A percentile compares a stretch with the other conserved stretches of the same genome.
phyloP scores from a whole-genome alignment of 2,888 invertebrate species.

The Lycophotia porphyrea region DNA sequence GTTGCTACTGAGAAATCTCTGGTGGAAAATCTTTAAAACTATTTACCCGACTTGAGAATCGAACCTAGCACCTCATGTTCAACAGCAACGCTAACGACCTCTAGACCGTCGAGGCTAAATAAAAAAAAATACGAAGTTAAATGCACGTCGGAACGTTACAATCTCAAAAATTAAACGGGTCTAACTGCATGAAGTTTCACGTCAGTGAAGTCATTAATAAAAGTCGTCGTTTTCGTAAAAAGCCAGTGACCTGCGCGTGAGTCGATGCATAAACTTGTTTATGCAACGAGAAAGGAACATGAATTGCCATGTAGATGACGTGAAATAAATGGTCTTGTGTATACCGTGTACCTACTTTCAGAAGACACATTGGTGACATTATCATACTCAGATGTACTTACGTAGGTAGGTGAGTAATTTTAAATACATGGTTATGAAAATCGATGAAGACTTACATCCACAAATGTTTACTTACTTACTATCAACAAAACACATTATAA shows the following conservation, averaged over 20 bases:
- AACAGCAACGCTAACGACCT: background rate
- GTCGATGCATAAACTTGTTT: conserved; percentile 50
- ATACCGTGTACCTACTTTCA: background rate
- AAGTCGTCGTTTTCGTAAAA: conserved; percentile 51
- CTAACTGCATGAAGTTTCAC: conserved; percentile 43
- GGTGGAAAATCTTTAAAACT: background rate
- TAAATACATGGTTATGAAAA: background rate
- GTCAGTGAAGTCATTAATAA: conserved; percentile 46
- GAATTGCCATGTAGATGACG: conserved; percentile 43
- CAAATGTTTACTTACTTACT: background rate
- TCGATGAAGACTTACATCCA: background rate
- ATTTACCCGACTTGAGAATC: background rate
- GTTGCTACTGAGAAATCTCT: background rate
- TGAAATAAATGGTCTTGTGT: conserved; percentile 33
- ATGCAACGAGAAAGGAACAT: conserved; percentile 54
- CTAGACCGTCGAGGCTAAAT: background rate
- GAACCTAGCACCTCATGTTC: background rate
- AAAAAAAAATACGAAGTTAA: background rate
- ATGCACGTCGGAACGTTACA: background rate
- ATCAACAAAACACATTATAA: conserved; percentile 5
- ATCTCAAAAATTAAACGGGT: conserved; percentile 32
- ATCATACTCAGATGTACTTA: conserved; percentile 12
- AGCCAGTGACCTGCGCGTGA: conserved; percentile 50
- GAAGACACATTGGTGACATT: conserved; percentile 9
- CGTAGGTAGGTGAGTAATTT: background rate